Conservation (phyloP, 2,888 invertebrate species). For the Dynastes grantii region DNA sequence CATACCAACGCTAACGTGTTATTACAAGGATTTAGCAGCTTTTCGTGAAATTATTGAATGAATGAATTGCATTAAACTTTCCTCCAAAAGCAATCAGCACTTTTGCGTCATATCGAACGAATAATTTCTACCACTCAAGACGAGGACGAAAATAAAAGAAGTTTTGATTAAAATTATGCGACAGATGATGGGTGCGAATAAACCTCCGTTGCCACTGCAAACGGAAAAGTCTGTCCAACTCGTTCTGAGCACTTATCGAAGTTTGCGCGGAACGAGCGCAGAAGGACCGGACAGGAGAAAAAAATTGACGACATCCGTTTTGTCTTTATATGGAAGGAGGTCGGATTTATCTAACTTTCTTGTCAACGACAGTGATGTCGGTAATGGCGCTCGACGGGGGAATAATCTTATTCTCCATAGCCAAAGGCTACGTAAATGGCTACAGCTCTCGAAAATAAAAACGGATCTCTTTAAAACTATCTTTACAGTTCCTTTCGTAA, state of each 20-base stretch:
- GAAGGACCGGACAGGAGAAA: conserved; percentile 23
- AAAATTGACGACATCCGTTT: conserved; percentile 52
- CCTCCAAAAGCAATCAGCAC: conserved; percentile 35
- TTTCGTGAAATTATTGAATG: conserved; percentile 18
- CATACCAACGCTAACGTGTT: background rate
- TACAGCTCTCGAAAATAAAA: conserved; percentile 55
- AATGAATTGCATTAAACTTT: conserved; percentile 42
- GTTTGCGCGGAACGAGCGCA: conserved; percentile 15
- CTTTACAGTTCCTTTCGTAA: conserved; percentile 37
- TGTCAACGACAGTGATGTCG: conserved; percentile 53
- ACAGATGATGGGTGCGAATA: conserved; percentile 44
- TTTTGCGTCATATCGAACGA: conserved; percentile 27
- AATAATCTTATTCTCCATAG: conserved; percentile 62
- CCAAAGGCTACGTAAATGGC: conserved; percentile 62
- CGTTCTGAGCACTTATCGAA: conserved; percentile 25
- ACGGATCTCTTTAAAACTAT: conserved; percentile 51
- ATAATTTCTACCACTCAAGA: conserved; percentile 39
- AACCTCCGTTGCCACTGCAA: conserved; percentile 34
- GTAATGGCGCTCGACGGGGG: conserved; percentile 52
- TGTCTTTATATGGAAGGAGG: conserved; percentile 54
- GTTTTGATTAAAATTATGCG: conserved; percentile 48
- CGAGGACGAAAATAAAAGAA: conserved; percentile 39
- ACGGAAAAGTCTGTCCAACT: conserved; percentile 38
- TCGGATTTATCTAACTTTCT: conserved; percentile 52
- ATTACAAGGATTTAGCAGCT: background rate